Evolutionary conservation across 2,797 vertebrate species (phyloP), one percentile per base, ranked within the genome.

Genomic region (Myripristis jacobus): DNA sequence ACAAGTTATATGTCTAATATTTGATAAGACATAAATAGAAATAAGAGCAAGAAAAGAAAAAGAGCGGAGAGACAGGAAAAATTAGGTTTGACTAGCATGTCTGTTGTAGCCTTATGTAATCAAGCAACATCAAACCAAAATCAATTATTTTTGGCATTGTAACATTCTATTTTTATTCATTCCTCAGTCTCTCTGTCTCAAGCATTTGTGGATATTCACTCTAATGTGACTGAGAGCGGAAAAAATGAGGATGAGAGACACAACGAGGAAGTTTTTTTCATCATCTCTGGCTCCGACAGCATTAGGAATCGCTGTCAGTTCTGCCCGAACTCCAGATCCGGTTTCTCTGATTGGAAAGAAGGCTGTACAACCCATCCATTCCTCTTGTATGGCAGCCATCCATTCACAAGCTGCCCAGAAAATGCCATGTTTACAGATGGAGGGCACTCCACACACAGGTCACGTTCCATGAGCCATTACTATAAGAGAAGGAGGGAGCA

Each of bases 371-470:
- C 43, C n/a, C 59, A 70, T 36, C 54, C 50, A 75, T 66, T 70
- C 21, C 43, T 61, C 44, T 71, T 59, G 61, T 48, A 41, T 47
- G 18, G 55, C 29, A 70, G 68, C 54, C 76, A 78, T 73, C 31
- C 74, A 70, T 77, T 78, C 61, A 78, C 60, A 68, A 43, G 70
- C 70, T 73, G 62, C 77, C 82, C 76, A 85, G 72, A 84, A 88
- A 86, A 78, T 75, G 67, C 65, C 73, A 74, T 72, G 82, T 88
- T 77, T 84, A 88, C 74, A 78, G 84, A 87, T 87, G 64, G 69
- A 60, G 70, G 53, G 61, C 66, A 58, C 71, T 88, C 77, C 66
- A 66, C 67, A 88, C 70, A 77, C 83, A 51, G 60, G 55, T 53
- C 84, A 89, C 67, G 64, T 87, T 83, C 70, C 51, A 15, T 48